Conservation (phyloP, 2,888 invertebrate genomes). For the Liposcelis brunnea region DNA sequence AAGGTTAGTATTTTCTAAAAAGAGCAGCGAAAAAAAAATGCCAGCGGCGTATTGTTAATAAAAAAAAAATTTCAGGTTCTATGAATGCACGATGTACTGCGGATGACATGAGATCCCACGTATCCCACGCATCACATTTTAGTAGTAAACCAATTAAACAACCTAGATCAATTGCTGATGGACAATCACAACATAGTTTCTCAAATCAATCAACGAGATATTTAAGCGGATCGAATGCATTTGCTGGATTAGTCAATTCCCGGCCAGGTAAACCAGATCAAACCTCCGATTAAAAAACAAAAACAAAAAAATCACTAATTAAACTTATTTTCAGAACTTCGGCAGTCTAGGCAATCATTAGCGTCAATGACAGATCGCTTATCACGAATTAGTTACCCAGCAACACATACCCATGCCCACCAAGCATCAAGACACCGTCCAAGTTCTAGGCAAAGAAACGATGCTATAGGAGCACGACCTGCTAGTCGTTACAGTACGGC, state of each 20-base stretch:
- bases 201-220: constrained; percentile 67
- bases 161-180: constrained; percentile 61
- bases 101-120: constrained; percentile 59
- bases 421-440: constrained; percentile 46
- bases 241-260: constrained; percentile 59
- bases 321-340: constrained; percentile 41
- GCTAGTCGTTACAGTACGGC: constrained; percentile 62
- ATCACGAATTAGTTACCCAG: constrained; percentile 54
- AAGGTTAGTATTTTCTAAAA: constrained; percentile 26
- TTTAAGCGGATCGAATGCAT: constrained; percentile 38
- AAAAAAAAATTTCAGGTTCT: too few relatives aligned
- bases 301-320: neutral
- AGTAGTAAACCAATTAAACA: constrained; percentile 40
- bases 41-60: too few relatives aligned
- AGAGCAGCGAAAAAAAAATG: too few relatives aligned
- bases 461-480: constrained; percentile 39
- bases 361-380: constrained; percentile 68
- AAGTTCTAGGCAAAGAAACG: constrained; percentile 38
- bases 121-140: constrained; percentile 46
- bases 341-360: constrained; percentile 71
- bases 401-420: constrained; percentile 40
- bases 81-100: constrained; percentile 29
- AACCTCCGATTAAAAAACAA: constrained; percentile 2
- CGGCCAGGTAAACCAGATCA: constrained; percentile 49
- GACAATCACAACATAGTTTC: constrained; percentile 79